Evolutionary conservation across 2,888 invertebrate genomes (phyloP).

Genomic region (Junonia oenone): DNA sequence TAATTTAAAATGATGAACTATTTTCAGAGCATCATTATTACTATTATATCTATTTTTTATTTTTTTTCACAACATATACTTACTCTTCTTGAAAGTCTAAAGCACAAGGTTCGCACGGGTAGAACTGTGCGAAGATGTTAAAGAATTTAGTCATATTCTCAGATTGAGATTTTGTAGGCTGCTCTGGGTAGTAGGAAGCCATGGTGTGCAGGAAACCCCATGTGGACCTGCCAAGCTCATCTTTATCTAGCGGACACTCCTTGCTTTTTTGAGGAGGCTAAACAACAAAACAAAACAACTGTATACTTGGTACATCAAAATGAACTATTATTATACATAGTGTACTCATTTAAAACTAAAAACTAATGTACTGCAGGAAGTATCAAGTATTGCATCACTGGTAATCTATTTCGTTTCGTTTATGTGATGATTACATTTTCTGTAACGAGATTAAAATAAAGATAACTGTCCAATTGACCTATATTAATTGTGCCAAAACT

Average conservation of each 20-base stretch:
- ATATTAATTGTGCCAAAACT: neutral
- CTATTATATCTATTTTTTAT: too few relatives aligned
- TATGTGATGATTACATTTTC: neutral
- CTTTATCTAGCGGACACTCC: constrained; percentile 89
- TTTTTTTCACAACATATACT: too few relatives aligned
- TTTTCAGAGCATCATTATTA: too few relatives aligned
- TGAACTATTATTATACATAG: too few relatives aligned
- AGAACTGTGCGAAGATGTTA: constrained; percentile 90
- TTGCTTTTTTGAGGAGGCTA: constrained; percentile 40
- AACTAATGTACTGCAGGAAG: too few relatives aligned
- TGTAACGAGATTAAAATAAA: neutral
- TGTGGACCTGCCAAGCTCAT: constrained; percentile 87
- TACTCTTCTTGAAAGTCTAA: constrained; percentile 92
- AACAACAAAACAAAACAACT: constrained; percentile 27
- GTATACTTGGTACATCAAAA: too few relatives aligned
- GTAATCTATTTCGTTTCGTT: too few relatives aligned
- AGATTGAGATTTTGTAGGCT: constrained; percentile 85
- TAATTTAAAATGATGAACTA: too few relatives aligned
- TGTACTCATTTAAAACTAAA: too few relatives aligned
- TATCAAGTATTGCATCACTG: neutral
- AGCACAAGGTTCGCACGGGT: constrained; percentile 95
- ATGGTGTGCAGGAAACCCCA: constrained; percentile 98
- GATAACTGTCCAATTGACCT: neutral
- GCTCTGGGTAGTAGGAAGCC: constrained; percentile 95
- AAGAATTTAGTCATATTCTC: constrained; percentile 90